Conservation (phyloP, 2,797 vertebrate species). For the Rhynchonycteris naso region DNA sequence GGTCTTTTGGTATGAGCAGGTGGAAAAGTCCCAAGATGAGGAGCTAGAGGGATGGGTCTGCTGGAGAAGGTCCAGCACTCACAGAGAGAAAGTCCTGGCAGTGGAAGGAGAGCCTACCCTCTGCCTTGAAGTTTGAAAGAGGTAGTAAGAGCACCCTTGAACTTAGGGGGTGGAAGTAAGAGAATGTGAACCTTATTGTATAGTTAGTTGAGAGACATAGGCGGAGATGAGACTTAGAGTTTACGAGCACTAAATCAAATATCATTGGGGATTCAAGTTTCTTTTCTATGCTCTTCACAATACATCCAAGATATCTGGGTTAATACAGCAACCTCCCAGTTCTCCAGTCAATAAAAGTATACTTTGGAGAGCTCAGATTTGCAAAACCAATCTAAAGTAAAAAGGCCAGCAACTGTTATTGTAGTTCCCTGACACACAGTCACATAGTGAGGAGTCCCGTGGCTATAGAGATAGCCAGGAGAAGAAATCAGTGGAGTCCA, state of each 20-base stretch:
- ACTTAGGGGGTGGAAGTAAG: background rate
- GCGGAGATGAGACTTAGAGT: background rate
- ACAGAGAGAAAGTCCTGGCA: background rate
- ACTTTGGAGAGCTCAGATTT: background rate
- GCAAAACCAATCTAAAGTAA: background rate
- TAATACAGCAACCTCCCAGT: background rate
- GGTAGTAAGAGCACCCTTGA: background rate
- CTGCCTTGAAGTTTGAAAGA: background rate
- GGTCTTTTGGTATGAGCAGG: background rate
- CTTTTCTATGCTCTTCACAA: background rate
- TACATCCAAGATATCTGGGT: background rate
- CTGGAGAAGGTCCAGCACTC: background rate
- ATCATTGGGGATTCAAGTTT: background rate
- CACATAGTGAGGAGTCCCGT: background rate
- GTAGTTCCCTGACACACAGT: background rate
- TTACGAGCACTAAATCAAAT: background rate
- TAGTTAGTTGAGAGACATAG: background rate
- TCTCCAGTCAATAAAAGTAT: background rate
- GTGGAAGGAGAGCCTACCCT: background rate
- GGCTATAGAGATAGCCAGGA: background rate
- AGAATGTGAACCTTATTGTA: background rate
- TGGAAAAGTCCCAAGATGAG: background rate
- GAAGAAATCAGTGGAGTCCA: background rate
- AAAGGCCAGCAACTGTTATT: background rate
- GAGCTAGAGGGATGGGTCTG: background rate